These are phyloP conservation scores for Tamandua tetradactyla DNA, from an alignment of 2,797 vertebrate genomes.

Conservation along the genomic window DNA sequence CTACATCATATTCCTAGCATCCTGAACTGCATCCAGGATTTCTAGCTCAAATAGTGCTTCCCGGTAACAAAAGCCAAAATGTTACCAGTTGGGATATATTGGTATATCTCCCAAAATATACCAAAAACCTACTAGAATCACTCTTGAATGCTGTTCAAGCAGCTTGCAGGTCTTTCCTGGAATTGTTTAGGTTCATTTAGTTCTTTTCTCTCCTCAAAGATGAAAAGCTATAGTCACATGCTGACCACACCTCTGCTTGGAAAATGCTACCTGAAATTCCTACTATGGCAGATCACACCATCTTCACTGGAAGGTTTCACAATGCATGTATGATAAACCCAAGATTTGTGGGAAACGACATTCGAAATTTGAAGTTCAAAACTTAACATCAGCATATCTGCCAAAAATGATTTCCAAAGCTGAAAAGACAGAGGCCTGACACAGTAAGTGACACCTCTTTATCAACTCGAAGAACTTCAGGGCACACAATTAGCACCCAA, in stretches of 20 bases:
- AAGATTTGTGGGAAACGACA: background rate
- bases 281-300: background rate
- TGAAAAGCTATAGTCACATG: background rate
- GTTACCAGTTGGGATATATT: background rate
- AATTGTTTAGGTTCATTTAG: background rate
- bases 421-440: conserved; percentile 46
- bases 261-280: background rate
- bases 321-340: background rate
- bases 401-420: conserved; percentile 67
- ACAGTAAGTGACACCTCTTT: conserved; percentile 69
- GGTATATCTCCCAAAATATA: background rate
- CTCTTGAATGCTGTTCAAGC: background rate
- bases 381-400: conserved; percentile 34
- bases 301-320: background rate
- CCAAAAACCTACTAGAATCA: background rate
- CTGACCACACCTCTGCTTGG: background rate
- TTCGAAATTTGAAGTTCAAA: conserved; percentile 20
- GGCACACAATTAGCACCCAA: conserved; percentile 76
- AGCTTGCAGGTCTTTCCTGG: background rate
- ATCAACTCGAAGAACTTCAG: conserved; percentile 68
- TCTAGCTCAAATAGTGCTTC: background rate
- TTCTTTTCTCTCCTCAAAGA: background rate
- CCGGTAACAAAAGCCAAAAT: background rate
- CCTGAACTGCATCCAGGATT: background rate
- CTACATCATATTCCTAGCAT: background rate